Conservation (phyloP, 1,140 invertebrate genomes). For the Drosophila burlai region DNA sequence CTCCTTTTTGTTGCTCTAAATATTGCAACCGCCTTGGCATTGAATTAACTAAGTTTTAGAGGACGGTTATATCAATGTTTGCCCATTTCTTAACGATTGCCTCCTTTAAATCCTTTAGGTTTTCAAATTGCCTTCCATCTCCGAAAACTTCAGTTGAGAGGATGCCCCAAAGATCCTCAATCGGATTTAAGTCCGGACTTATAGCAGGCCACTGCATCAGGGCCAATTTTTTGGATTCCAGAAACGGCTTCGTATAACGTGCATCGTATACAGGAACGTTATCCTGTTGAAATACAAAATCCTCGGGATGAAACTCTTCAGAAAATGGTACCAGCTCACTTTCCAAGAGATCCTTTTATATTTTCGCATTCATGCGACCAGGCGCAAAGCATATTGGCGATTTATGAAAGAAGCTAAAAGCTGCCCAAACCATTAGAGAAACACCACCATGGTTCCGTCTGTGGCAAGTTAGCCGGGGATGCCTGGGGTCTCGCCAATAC, state of each 20-base stretch:
- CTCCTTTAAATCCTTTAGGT: too few relatives aligned
- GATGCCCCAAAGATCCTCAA: conserved; percentile 11
- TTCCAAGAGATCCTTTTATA: conserved; percentile 1
- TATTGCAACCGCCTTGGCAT: too few relatives aligned
- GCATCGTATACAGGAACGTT: not conserved
- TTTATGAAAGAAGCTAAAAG: not conserved
- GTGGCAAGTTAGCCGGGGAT: too few relatives aligned
- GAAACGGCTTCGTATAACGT: conserved; percentile 2
- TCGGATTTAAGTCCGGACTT: conserved; percentile 5
- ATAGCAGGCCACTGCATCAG: not conserved
- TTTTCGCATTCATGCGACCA: not conserved
- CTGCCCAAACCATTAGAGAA: not conserved
- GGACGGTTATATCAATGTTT: too few relatives aligned
- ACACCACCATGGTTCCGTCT: not conserved
- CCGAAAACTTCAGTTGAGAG: not conserved
- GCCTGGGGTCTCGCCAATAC: too few relatives aligned
- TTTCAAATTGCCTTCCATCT: too few relatives aligned
- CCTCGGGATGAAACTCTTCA: too few relatives aligned
- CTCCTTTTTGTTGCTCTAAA: not conserved
- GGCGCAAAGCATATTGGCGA: too few relatives aligned
- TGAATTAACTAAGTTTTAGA: too few relatives aligned
- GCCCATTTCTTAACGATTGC: too few relatives aligned
- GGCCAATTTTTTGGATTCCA: not conserved
- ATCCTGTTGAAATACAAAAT: too few relatives aligned
- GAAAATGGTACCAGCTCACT: not conserved